Percentiles rank a stretch among this genome's conserved stretches.
These are phyloP conservation scores for Heteropelma amictum DNA, from an alignment of 2,888 invertebrate genomes.

Conservation along the genomic window DNA sequence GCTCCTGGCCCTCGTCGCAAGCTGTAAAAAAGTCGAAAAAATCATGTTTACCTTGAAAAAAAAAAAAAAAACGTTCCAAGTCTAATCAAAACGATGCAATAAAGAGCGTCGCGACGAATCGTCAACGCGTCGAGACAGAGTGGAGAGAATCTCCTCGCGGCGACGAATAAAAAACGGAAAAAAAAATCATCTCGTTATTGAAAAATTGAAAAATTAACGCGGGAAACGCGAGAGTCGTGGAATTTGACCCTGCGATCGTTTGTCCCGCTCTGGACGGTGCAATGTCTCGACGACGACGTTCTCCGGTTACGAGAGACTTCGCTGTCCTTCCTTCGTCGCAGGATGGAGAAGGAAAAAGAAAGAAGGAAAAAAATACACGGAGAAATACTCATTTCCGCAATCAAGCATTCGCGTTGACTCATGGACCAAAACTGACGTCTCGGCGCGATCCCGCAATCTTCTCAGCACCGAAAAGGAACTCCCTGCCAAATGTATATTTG, in stretches of 20 bases:
- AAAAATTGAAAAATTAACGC: constrained; percentile 22
- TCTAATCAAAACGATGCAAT: background rate
- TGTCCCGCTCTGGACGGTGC: too few relatives aligned
- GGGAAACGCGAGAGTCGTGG: background rate
- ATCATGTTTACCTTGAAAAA: background rate
- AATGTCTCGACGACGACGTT: too few relatives aligned
- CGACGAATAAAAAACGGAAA: too few relatives aligned
- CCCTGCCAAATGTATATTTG: constrained; percentile 13
- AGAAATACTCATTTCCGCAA: constrained; percentile 66
- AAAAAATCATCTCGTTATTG: background rate
- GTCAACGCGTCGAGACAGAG: too few relatives aligned
- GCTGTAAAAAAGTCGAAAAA: too few relatives aligned
- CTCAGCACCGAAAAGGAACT: constrained; percentile 14
- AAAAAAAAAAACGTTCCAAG: too few relatives aligned
- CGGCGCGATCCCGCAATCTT: constrained; percentile 37
- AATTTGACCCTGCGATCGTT: constrained; percentile 41
- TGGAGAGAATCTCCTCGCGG: background rate
- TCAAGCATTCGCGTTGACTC: constrained; percentile 68
- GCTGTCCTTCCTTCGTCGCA: constrained; percentile 23
- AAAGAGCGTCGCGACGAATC: background rate
- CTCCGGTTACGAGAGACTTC: constrained; percentile 6
- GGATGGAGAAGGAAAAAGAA: background rate
- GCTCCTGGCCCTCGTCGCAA: constrained; percentile 93
- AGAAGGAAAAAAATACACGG: background rate
- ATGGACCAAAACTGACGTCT: constrained; percentile 63